These are phyloP conservation scores for Uromys caudimaculatus DNA, from an alignment of 2,797 vertebrate genomes.

Conservation along the genomic window DNA sequence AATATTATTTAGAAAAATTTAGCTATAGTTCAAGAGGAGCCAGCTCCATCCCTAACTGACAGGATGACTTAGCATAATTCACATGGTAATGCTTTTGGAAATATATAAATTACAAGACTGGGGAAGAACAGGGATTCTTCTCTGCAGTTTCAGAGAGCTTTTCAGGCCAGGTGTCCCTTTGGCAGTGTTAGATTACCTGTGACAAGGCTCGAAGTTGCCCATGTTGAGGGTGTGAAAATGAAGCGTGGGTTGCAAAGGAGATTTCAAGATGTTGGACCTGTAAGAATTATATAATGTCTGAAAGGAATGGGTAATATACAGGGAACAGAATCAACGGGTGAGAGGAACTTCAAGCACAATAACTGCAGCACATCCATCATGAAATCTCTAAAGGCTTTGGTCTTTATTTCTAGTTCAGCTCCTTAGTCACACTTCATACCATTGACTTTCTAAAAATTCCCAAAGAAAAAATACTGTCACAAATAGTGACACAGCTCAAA, in stretches of 20 bases:
- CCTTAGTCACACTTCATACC: background rate
- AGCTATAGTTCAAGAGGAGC: background rate
- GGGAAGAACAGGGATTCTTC: background rate
- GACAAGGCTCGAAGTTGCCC: background rate
- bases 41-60: background rate
- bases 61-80: background rate
- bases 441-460: background rate
- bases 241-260: background rate
- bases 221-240: background rate
- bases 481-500: background rate
- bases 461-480: background rate
- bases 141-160: background rate
- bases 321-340: background rate
- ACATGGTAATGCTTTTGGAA: background rate
- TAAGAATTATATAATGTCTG: background rate
- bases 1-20: background rate
- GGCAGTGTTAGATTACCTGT: background rate
- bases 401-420: background rate
- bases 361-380: background rate
- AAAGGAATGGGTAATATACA: background rate
- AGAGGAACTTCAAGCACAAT: background rate
- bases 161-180: background rate
- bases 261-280: background rate
- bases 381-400: background rate
- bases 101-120: background rate